A percentile compares a stretch with the other conserved stretches of the same genome.
Conservation (phyloP, 2,113 vertebrate species). For the Sinosuthora webbiana region DNA sequence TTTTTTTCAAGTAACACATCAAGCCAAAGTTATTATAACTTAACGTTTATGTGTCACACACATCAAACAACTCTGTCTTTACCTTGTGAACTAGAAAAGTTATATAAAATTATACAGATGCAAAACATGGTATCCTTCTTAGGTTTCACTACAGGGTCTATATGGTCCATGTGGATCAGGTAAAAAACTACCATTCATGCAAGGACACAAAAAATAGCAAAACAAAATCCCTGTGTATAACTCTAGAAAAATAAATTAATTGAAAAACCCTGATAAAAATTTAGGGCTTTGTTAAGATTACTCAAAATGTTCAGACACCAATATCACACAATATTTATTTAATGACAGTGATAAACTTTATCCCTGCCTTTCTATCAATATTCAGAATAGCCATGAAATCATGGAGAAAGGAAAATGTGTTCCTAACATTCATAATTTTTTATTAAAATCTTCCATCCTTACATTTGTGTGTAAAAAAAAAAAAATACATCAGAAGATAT, state of each 20-base stretch:
- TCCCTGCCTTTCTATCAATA: background rate
- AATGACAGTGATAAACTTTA: background rate
- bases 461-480: background rate
- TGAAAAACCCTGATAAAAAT: background rate
- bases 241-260: background rate
- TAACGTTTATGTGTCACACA: background rate
- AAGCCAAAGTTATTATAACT: background rate
- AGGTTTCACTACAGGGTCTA: background rate
- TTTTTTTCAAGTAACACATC: slow-evolving; percentile 21
- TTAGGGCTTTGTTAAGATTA: background rate
- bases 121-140: background rate
- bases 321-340: background rate
- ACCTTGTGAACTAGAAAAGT: background rate
- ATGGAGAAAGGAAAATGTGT: background rate
- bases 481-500: background rate
- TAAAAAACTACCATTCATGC: background rate
- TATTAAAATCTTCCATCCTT: background rate
- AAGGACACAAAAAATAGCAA: background rate
- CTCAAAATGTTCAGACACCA: background rate
- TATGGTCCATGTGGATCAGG: background rate
- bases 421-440: background rate
- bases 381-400: background rate
- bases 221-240: background rate
- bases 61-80: background rate
- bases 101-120: background rate